Conservation (phyloP, 2,888 invertebrate genomes). For the Drosophila rubida region DNA sequence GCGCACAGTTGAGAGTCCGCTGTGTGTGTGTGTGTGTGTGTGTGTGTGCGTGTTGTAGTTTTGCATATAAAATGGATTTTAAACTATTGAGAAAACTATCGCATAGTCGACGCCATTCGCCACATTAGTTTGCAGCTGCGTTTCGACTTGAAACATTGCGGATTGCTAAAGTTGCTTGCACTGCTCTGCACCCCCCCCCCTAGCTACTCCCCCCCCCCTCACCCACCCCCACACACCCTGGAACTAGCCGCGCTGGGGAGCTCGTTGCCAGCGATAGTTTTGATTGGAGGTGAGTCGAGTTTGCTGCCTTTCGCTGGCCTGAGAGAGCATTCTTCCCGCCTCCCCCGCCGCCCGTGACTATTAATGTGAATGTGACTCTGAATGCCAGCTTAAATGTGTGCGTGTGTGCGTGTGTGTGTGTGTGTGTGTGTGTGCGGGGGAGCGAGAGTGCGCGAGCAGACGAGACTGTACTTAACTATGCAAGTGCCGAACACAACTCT, state of each 20-base stretch:
- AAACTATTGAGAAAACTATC: slow-evolving; percentile 80
- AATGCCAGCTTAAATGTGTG: background rate
- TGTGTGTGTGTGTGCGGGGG: background rate
- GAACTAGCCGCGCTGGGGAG: background rate
- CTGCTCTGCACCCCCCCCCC: slow-evolving; percentile 10
- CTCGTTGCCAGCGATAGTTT: slow-evolving; percentile 64
- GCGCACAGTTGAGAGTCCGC: slow-evolving; percentile 46
- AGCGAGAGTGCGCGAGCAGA: slow-evolving; percentile 25
- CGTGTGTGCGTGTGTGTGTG: background rate
- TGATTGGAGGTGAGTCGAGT: slow-evolving; percentile 53
- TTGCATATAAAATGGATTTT: slow-evolving; percentile 72
- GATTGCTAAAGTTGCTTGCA: slow-evolving; percentile 47
- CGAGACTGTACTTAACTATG: slow-evolving; percentile 71
- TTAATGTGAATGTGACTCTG: slow-evolving; percentile 32
- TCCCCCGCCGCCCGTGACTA: background rate
- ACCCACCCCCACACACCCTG: background rate
- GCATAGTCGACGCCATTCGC: slow-evolving; percentile 62
- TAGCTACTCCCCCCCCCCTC: background rate
- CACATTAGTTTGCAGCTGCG: slow-evolving; percentile 62
- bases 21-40: slow-evolving; percentile 11
- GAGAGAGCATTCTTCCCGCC: slow-evolving; percentile 6
- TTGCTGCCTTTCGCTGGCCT: slow-evolving; percentile 37
- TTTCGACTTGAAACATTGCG: slow-evolving; percentile 61
- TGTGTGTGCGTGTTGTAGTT: slow-evolving; percentile 51
- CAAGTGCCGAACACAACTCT: slow-evolving; percentile 60